Evolutionary conservation across 2,797 vertebrate genomes (phyloP).

Genomic region (Thunnus albacares): DNA sequence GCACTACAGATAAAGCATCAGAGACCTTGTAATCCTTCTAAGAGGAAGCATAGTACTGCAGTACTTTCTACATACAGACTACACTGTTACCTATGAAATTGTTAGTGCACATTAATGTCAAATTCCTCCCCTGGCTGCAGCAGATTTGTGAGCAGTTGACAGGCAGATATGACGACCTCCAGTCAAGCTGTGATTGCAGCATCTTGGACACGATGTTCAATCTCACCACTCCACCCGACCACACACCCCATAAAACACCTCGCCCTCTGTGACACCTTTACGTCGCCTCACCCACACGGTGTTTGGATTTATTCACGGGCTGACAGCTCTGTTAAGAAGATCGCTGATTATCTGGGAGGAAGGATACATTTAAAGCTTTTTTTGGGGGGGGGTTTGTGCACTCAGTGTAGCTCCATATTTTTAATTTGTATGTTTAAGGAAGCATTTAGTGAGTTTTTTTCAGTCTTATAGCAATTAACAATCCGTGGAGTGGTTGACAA

Average conservation of each 20-base stretch:
- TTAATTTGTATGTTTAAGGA: not conserved
- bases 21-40: not conserved
- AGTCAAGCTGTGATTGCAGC: constrained; percentile 8
- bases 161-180: constrained; percentile 18
- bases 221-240: constrained; percentile 29
- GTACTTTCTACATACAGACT: not conserved
- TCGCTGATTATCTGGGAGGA: constrained; percentile 36
- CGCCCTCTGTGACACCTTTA: constrained; percentile 30
- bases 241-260: constrained; percentile 52
- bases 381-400: not conserved
- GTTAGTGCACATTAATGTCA: constrained; percentile 36
- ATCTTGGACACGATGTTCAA: constrained; percentile 12
- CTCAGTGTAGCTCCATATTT: constrained; percentile 1
- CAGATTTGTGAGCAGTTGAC: constrained; percentile 45
- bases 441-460: not conserved
- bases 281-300: not conserved
- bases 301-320: constrained; percentile 35
- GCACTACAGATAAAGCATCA: not conserved
- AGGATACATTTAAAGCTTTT: constrained; percentile 29
- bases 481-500: not conserved
- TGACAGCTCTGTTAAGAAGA: constrained; percentile 53
- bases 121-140: constrained; percentile 1
- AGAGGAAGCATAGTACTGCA: not conserved
- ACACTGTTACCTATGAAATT: constrained; percentile 20
- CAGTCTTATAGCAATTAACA: not conserved